A percentile compares a stretch with the other conserved stretches of the same genome.
Evolutionary conservation across 2,113 vertebrate genomes (phyloP).

Genomic region (Zootoca vivipara): DNA sequence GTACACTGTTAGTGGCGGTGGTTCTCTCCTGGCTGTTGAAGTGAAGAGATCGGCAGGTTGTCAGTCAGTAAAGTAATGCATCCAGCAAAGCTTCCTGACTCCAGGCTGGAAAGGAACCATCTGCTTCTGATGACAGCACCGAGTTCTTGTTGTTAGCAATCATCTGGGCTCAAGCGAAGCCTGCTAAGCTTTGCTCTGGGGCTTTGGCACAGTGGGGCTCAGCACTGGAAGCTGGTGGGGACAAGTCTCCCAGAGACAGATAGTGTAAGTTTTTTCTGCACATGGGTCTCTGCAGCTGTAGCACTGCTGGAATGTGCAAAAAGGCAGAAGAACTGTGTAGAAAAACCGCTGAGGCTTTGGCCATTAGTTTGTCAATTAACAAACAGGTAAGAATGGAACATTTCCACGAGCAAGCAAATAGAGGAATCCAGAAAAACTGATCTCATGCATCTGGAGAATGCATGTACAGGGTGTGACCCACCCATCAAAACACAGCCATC

Average conservation of each 20-base stretch:
- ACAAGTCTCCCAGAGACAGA: background rate
- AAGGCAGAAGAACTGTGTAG: background rate
- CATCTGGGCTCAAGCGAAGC: conserved; percentile 5
- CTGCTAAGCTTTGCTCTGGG: conserved; percentile 44
- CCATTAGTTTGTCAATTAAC: background rate
- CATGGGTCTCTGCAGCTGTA: background rate
- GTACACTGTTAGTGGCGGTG: background rate
- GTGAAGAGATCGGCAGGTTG: conserved; percentile 44
- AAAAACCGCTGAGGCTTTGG: conserved; percentile 1
- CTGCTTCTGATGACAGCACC: conserved; percentile 30
- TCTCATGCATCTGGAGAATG: background rate
- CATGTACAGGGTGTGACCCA: background rate
- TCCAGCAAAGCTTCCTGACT: conserved; percentile 20
- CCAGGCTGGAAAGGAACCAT: conserved; percentile 46
- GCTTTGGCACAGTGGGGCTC: background rate
- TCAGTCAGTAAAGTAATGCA: background rate
- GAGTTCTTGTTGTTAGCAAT: conserved; percentile 39
- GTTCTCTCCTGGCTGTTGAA: background rate
- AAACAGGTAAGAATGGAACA: background rate
- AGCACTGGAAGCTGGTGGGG: conserved; percentile 17
- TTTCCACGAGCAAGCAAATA: background rate
- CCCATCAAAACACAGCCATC: background rate
- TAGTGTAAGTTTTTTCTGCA: background rate
- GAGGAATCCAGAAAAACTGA: background rate
- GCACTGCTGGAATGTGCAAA: background rate